A percentile compares a stretch with the other conserved stretches of the same genome.
Conservation (phyloP, 2,888 invertebrate species). For the Elaeidobius kamerunicus region DNA sequence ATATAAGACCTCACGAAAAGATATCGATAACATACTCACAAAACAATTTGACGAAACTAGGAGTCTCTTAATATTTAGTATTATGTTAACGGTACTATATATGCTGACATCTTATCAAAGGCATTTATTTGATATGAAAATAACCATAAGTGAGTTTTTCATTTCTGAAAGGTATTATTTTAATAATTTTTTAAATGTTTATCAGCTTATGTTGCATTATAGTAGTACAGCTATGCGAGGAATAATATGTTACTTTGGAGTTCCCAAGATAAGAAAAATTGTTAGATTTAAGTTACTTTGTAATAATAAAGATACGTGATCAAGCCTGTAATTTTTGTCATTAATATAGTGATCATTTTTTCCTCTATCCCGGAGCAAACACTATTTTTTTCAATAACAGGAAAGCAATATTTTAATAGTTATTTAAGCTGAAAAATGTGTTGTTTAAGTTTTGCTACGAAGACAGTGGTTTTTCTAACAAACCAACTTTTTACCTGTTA, state of each 20-base stretch:
- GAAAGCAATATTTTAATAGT: too few relatives aligned
- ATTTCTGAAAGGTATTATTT: conserved; percentile 21
- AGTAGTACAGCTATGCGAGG: conserved; percentile 38
- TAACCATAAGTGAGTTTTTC: conserved; percentile 14
- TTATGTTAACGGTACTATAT: conserved; percentile 40
- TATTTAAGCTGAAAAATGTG: too few relatives aligned
- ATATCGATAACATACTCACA: conserved; percentile 40
- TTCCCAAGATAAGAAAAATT: conserved; percentile 39
- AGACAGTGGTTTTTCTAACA: too few relatives aligned
- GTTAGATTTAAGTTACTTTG: conserved; percentile 35
- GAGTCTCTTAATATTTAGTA: conserved; percentile 40
- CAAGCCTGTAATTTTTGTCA: neutral
- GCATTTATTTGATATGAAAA: conserved; percentile 38
- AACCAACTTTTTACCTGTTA: too few relatives aligned
- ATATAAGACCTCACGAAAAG: conserved; percentile 37
- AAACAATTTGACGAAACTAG: conserved; percentile 42
- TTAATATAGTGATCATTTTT: too few relatives aligned
- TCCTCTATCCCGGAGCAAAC: too few relatives aligned
- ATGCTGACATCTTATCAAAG: conserved; percentile 43
- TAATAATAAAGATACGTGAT: conserved; percentile 28
- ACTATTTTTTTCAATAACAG: too few relatives aligned
- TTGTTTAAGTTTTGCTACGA: too few relatives aligned
- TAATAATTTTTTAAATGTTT: conserved; percentile 34
- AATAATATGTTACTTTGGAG: conserved; percentile 35
- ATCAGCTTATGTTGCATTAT: conserved; percentile 44